Evolutionary conservation across 2,888 invertebrate genomes (phyloP), one percentile per base, ranked within the genome.

Genomic region (Caprella mutica): DNA sequence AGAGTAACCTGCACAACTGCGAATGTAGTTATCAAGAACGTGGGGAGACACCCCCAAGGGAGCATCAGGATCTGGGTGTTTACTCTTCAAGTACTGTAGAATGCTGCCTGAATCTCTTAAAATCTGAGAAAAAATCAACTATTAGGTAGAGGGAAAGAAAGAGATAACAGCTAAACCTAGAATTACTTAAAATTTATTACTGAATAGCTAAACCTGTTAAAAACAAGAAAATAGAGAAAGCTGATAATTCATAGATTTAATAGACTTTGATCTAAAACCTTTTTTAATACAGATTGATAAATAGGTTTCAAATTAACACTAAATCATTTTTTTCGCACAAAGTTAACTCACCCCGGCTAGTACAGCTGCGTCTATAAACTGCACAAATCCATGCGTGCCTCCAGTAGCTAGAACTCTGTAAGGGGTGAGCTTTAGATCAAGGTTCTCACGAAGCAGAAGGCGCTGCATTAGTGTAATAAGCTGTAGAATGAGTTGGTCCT

Each of bases 381-480:
- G 93, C 2, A 98, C 81, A 74, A 98, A 93, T 6, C 97, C 65
- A 35, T 65, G 63, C 40, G 55, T 65, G 51, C 60, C 58, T 52
- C 61, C 63, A 0, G 96, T 97, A 0, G 98, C 96, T 61, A 99
- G 75, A 5, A 96, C 96, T 71, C 85, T 80, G 70, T 98, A 98
- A 0, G 98, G 96, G 0, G 96, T 96, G 59, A 98, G 74, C 70
- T 93, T 94, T 55, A 99, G 77, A 75, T 99, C 97, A 56, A 99
- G 76, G 73, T 98, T 97, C 74, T 98, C 98, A 67, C 88, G 80
- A 40, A 92, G 78, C 65, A 98, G 74, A 55, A 98, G 73, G 72
- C 92, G 91, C 72, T 99, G 98, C 94, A 99, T 98, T 14, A 99
- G 75, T 0, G 92, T 90, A 39, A 99, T 96, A 79, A 97, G 97